Evolutionary conservation across 1,140 invertebrate species (phyloP).

Genomic region (Atta cephalotes): DNA sequence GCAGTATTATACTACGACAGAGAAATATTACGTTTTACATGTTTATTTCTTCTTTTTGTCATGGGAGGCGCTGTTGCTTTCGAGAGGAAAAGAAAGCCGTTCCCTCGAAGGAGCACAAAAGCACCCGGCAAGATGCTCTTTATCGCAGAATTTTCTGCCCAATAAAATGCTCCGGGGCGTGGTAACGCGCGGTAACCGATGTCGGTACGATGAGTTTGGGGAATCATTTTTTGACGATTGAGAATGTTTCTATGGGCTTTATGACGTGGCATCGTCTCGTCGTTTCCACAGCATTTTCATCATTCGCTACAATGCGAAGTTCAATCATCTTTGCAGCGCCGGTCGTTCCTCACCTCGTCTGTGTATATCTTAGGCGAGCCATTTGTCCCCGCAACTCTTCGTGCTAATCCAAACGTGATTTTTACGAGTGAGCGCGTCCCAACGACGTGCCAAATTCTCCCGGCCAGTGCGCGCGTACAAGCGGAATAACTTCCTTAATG

Average conservation of each 20-base stretch:
- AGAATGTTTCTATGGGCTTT: conserved; percentile 58
- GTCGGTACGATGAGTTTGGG: conserved; percentile 26
- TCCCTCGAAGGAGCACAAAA: conserved; percentile 67
- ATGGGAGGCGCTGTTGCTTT: not conserved
- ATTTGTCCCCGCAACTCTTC: conserved; percentile 60
- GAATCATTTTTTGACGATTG: conserved; percentile 53
- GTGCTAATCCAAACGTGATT: conserved; percentile 63
- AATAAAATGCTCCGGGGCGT: conserved; percentile 81
- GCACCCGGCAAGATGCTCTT: conserved; percentile 79
- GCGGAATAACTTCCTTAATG: conserved; percentile 56
- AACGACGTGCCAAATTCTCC: conserved; percentile 32
- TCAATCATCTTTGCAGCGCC: conserved; percentile 24
- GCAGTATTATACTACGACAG: too few relatives aligned
- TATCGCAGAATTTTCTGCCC: conserved; percentile 84
- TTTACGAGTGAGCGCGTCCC: conserved; percentile 49
- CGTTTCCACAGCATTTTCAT: conserved; percentile 1
- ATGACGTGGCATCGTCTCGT: conserved; percentile 45
- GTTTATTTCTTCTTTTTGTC: conserved; percentile 8
- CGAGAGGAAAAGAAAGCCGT: not conserved
- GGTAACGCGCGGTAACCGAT: conserved; percentile 43
- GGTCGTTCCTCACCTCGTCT: conserved; percentile 41
- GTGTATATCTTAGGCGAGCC: conserved; percentile 30
- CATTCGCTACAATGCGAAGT: conserved; percentile 46
- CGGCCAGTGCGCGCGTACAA: conserved; percentile 47
- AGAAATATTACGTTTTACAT: conserved; percentile 4